Conservation (phyloP, 2,888 invertebrate genomes). For the Synergus itoensis region DNA sequence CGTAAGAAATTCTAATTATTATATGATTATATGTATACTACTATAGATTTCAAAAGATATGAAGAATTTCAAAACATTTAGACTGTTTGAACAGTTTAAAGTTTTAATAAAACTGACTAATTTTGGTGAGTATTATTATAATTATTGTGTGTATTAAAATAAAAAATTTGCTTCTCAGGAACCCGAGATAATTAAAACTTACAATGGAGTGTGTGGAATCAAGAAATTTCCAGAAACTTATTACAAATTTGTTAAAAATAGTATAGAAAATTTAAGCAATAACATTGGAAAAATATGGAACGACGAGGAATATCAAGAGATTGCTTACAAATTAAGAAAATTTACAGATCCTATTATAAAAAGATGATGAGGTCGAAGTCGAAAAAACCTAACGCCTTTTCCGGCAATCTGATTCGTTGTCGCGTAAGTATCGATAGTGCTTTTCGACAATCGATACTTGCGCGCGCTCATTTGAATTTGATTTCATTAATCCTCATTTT, state of each 20-base stretch:
- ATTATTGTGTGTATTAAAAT: not conserved
- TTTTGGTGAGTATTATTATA: not conserved
- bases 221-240: conserved; percentile 50
- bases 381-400: no score
- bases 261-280: conserved; percentile 25
- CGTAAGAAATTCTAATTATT: conserved; percentile 46
- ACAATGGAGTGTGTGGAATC: conserved; percentile 53
- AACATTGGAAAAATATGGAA: conserved; percentile 51
- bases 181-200: conserved; percentile 52
- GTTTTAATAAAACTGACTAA: no score
- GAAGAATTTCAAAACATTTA: not conserved
- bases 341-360: no score
- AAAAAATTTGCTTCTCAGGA: conserved; percentile 50
- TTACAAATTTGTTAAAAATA: conserved; percentile 35
- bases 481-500: no score
- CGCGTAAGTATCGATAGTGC: no score
- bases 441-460: no score
- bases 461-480: no score
- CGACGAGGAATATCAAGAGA: conserved; percentile 44
- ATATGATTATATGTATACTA: no score
- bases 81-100: no score
- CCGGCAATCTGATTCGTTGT: no score
- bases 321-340: conserved; percentile 53
- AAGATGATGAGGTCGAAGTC: no score
- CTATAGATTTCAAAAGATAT: not conserved